Evolutionary conservation across 2,797 vertebrate species (phyloP).

Genomic region (Melanotaenia trifasciata): DNA sequence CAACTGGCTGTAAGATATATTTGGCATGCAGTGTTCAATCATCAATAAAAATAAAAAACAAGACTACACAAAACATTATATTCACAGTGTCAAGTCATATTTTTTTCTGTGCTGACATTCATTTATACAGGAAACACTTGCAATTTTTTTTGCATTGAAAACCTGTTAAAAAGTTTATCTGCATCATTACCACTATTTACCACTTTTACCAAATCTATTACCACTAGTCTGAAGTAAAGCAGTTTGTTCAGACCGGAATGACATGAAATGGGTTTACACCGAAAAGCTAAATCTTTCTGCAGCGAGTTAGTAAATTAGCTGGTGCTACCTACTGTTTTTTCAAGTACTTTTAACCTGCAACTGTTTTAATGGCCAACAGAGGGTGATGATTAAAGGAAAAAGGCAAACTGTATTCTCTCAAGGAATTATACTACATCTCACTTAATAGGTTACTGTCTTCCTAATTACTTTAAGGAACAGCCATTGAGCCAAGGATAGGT

Average conservation of each 20-base stretch:
- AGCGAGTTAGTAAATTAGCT: background rate
- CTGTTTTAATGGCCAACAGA: too few relatives aligned
- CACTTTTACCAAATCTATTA: too few relatives aligned
- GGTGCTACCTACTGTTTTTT: background rate
- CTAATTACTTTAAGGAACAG: too few relatives aligned
- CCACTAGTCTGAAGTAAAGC: too few relatives aligned
- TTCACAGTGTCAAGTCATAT: background rate
- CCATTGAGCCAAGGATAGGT: too few relatives aligned
- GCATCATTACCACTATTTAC: too few relatives aligned
- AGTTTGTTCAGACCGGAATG: background rate
- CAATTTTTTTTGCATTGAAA: background rate
- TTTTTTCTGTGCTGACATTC: background rate
- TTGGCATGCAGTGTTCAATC: background rate
- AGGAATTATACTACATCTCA: too few relatives aligned
- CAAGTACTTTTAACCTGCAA: background rate
- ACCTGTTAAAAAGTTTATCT: background rate
- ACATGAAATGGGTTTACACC: background rate
- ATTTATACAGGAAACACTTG: constrained; percentile 6
- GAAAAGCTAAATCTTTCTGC: background rate
- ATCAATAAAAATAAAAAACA: background rate
- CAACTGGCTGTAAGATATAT: background rate
- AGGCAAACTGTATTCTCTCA: too few relatives aligned
- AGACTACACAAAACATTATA: background rate
- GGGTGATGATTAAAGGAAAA: too few relatives aligned
- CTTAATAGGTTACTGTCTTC: too few relatives aligned